These are phyloP conservation scores for Bursaphelenchus okinawaensis DNA, from an alignment of 2,888 invertebrate genomes.

Conservation along the genomic window DNA sequence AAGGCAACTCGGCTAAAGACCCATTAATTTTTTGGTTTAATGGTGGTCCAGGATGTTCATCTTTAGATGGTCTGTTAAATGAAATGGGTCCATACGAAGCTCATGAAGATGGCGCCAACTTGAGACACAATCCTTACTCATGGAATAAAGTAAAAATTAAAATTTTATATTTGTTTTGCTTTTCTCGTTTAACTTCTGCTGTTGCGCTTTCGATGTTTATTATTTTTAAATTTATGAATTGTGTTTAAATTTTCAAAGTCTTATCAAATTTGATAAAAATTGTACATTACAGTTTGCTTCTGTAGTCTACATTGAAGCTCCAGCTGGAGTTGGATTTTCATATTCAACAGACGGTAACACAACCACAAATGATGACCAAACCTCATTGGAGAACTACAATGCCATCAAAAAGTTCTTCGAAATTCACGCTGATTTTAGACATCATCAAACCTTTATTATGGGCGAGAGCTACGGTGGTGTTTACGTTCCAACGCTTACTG, in stretches of 20 bases:
- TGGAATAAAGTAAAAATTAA: constrained; percentile 58
- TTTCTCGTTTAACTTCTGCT: not conserved
- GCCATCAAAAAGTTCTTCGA: constrained; percentile 62
- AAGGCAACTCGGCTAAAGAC: constrained; percentile 42
- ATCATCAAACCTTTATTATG: constrained; percentile 61
- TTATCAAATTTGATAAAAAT: not conserved
- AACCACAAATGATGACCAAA: constrained; percentile 48
- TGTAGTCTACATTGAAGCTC: constrained; percentile 62
- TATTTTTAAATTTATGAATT: not conserved
- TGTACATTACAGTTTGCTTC: constrained; percentile 59
- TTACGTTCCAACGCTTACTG: constrained; percentile 61
- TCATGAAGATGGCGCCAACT: constrained; percentile 50
- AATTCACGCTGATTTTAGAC: constrained; percentile 60
- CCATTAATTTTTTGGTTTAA: constrained; percentile 56
- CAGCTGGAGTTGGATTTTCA: constrained; percentile 64
- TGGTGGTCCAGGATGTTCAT: constrained; percentile 61
- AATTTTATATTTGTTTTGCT: too few species aligned
- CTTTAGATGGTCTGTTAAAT: constrained; percentile 59
- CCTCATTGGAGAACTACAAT: constrained; percentile 60
- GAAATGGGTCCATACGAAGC: constrained; percentile 61
- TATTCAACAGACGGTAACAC: constrained; percentile 60
- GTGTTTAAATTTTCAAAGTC: not conserved
- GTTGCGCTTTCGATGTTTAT: not conserved
- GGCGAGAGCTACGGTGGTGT: constrained; percentile 63
- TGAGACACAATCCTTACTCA: constrained; percentile 51